Evolutionary conservation across 2,888 invertebrate genomes (phyloP).

Genomic region (Ochlodes sylvanus): DNA sequence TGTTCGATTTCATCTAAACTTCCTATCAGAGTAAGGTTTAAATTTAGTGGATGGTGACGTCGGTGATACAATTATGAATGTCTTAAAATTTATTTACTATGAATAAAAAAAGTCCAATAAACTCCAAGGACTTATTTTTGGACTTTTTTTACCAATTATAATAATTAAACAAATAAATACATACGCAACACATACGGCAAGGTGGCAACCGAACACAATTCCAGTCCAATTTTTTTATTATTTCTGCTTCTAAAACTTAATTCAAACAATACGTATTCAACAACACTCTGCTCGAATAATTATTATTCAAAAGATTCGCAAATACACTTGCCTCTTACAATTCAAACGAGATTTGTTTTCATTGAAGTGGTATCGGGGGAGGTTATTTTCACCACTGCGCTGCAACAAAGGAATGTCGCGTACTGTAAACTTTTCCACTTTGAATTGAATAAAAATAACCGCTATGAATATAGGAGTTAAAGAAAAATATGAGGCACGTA

Average conservation of each 20-base stretch:
- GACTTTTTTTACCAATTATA: too few species aligned
- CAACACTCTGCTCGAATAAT: background rate
- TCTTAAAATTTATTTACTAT: too few species aligned
- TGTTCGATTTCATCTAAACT: too few species aligned
- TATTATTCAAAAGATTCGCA: slow-evolving; percentile 2
- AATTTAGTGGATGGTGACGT: too few species aligned
- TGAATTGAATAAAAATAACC: background rate
- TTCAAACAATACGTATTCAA: background rate
- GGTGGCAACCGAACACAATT: too few species aligned
- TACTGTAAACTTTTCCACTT: background rate
- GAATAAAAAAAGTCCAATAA: too few species aligned
- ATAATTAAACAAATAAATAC: too few species aligned
- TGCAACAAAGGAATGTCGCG: background rate
- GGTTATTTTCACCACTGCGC: background rate
- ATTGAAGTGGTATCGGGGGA: slow-evolving; percentile 2
- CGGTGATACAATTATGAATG: too few species aligned
- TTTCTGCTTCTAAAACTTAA: background rate
- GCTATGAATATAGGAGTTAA: background rate
- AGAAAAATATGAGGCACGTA: background rate
- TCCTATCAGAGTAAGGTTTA: too few species aligned
- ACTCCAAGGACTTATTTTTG: too few species aligned
- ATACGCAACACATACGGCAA: too few species aligned
- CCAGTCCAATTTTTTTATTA: too few species aligned
- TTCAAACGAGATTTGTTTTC: slow-evolving; percentile 7
- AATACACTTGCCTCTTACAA: slow-evolving; percentile 4